These are phyloP conservation scores for Aphidius colemani DNA, from an alignment of 2,888 invertebrate species.

Conservation along the genomic window DNA sequence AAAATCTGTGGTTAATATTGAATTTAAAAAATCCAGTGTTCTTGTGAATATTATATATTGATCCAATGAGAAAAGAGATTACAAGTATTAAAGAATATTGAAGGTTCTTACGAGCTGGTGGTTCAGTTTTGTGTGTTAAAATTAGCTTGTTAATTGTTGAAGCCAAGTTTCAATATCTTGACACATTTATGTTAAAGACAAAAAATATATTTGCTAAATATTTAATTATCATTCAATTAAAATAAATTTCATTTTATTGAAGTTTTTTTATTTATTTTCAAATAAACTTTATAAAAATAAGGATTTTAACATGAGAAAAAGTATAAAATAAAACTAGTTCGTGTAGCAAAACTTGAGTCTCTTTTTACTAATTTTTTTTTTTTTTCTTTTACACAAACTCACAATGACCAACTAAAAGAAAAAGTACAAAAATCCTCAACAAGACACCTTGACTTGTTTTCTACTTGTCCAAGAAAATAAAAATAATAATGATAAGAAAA, in stretches of 20 bases:
- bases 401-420: conserved; percentile 1
- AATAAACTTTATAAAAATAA: neutral
- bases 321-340: too few relatives aligned
- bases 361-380: too few relatives aligned
- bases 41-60: too few relatives aligned
- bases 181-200: neutral
- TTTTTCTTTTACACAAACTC: too few relatives aligned
- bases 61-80: conserved; percentile 33
- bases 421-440: conserved; percentile 1
- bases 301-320: too few relatives aligned
- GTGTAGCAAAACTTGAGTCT: too few relatives aligned
- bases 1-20: too few relatives aligned
- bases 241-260: too few relatives aligned
- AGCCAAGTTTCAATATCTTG: conserved; percentile 2
- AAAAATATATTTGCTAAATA: too few relatives aligned
- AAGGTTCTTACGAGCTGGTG: conserved; percentile 38
- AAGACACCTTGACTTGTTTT: conserved; percentile 6
- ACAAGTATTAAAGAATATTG: conserved; percentile 33
- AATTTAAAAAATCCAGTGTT: too few relatives aligned
- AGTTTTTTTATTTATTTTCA: too few relatives aligned
- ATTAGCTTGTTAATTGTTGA: conserved; percentile 30
- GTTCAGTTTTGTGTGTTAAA: conserved; percentile 35
- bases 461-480: neutral
- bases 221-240: too few relatives aligned
- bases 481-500: neutral